Evolutionary conservation across 1,140 invertebrate species (phyloP), one percentile per base, ranked within the genome.

Genomic region (Orussus abietinus): DNA sequence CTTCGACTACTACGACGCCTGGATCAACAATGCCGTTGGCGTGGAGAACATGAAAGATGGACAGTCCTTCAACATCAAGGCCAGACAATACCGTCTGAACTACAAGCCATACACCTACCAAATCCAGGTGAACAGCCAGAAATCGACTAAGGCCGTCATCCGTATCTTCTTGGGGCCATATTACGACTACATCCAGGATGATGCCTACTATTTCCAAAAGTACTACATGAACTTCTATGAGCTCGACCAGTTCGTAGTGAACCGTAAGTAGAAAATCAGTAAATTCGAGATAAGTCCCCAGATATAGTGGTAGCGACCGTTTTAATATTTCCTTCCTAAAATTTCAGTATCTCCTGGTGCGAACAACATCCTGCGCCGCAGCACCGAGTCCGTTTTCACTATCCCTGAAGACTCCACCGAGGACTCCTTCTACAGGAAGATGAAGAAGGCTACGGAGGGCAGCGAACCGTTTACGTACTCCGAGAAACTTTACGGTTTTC

Each of bases 101-200:
- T 80, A 85, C 72, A 77, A 81, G 45, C 74, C 75, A n/a, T 85
- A 81, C 73, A 75, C 70, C 39, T 76, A 82, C 45, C 73, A 64
- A 12, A 66, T 79, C 53, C 65, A 63, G 29, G 61, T 80, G 6
- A 66, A 69, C 18, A 66, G 66, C 28, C 69, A 78, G 25, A 73
- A 73, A 34, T 66, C 61, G 5, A 67, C 64, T 22, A 72, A 72
- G 45, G 75, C 68, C 18, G 57, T 74, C 9, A 53, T 75, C 6
- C 59, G 61, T 9, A 65, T 76, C 35, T 75, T 69, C 64, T 42
- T 72, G 26, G 68, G 68, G 42, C 74, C 74, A 4, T 51, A 53
- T 14, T 69, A 58, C 19, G 50, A 46, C 22, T 57, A 77, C 21
- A 63, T 69, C 5, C 50, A 60, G 11, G 53, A 56, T 3, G 57